Base-by-base conservation (phyloP, 2,888 invertebrate species). In the Melanotus villosus region DNA sequence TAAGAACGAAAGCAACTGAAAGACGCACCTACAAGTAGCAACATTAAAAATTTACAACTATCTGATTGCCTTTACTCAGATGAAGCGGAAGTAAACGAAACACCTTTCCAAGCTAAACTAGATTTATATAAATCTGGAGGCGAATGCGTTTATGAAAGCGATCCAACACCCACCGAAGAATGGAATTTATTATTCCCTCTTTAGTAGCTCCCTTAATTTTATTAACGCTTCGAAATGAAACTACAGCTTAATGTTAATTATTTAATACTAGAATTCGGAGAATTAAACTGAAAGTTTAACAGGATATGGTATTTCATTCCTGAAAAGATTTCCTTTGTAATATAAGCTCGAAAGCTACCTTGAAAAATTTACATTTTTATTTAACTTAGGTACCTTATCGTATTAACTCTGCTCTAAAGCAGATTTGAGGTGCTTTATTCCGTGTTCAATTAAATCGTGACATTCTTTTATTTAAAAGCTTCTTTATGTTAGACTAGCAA, bases 1-100 rank as follows among this genome's bases (percentile, higher is more conserved):
- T 62, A 62, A 18, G 43, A 43, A 30, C 26, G 45, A 62, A 62
- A 57, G 60, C 67, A 62, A 67, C 32, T 38, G 62, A 56, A 67
- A 67, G 62, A 62, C 62, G 54, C 36, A 62, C 45, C 54, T 45
- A 52, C 63, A 38, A 52, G 43, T 56, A 45, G 34, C 19, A 14
- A 26, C 56, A 64, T 56, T 56, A 54, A 64, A 34, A 56, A 43
- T 56, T 56, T 45, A 45, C 47, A 47, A 21, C 45, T 26, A 43
- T 43, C 58, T 60, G 45, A 32, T 60, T 60, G 59, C 59, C 56
- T 56, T 21, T 38, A 38, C 56, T 56, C 36, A 56, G 56, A 12
- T 38, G 56, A 56, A 56, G 56, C 36, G 23, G 32, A 56, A 56
- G 34, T 32, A 56, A 56, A 56, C 56, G 36, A 56, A 56, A 38